Evolutionary conservation across 2,888 invertebrate genomes (phyloP), one percentile per base, ranked within the genome.

Genomic region (Rhodophaea formosa): DNA sequence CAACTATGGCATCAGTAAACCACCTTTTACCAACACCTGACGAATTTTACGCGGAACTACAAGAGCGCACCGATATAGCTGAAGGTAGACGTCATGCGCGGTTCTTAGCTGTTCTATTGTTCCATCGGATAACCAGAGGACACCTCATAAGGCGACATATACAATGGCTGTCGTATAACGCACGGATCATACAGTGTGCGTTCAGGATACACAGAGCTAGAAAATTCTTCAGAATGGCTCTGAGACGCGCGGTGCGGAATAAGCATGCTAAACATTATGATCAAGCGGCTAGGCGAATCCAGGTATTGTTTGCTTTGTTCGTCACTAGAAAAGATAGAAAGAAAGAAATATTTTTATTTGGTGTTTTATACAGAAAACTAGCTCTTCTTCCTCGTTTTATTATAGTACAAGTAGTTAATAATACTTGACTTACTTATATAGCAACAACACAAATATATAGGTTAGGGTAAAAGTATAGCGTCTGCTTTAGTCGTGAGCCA

Each of bases 111-210:
- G 82, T 80, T 0, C 60, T 86, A 51, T 59, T 84, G 0, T 67
- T 91, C 32, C 86, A 86, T 51, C 82, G 84, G 8, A 72, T 84
- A 66, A 66, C 74, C 16, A 77, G 91, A 55, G 87, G 85, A 0
- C 79, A 84, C 61, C 67, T 88, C 54, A 85, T 87, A 23, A 77
- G 86, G 47, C 86, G 84, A 59, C 82, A 90, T 59, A 61, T 91
- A 10, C 78, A 79, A 1, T 84, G 85, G 86, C 67, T 91, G 35
- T 73, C 84, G 6, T 66, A 73, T 51, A 86, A 89, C 54, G 89
- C 89, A 3, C 79, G 61, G 1, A 84, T 65, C 12, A 89, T 91
- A 64, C 91, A 91, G 63, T 84, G 86, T 49, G 88, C 88, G 0
- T 88, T 82, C 59, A 82, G 88, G 68, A 54, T 75, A 8, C 80